Evolutionary conservation across 2,113 vertebrate species (phyloP).

Genomic region (Irena cyanogastra): DNA sequence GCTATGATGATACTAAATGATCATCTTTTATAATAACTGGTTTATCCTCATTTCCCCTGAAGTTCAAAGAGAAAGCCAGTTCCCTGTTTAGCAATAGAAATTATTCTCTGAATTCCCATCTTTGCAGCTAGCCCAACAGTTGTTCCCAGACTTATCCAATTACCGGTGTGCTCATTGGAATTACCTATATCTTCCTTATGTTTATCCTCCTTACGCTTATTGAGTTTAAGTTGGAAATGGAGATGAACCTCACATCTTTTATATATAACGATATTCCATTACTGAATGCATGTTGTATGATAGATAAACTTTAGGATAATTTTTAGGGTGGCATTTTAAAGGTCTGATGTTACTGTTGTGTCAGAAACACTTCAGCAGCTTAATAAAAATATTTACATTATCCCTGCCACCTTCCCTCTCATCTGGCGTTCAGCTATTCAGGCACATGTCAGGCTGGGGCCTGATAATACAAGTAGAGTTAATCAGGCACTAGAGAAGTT

Average conservation of each 20-base stretch:
- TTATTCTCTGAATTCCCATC: conserved; percentile 14
- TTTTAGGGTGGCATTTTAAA: neutral
- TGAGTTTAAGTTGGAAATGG: neutral
- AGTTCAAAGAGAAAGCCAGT: conserved; percentile 42
- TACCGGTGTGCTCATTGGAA: neutral
- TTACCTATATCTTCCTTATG: neutral
- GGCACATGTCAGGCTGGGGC: conserved; percentile 7
- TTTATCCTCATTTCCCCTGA: conserved; percentile 41
- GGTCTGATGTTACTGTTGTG: neutral
- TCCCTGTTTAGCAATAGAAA: conserved; percentile 26
- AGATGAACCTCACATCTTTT: neutral
- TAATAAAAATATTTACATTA: conserved; percentile 1
- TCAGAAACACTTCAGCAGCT: conserved; percentile 12
- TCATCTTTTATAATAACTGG: conserved; percentile 23
- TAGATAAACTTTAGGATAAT: neutral
- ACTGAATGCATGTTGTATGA: neutral
- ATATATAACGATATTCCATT: neutral
- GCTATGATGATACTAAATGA: neutral
- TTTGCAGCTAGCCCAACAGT: conserved; percentile 12
- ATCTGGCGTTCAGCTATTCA: neutral
- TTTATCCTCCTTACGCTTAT: neutral
- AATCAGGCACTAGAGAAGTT: neutral
- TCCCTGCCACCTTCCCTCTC: neutral
- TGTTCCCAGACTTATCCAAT: neutral
- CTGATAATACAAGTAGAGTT: conserved; percentile 42